phyloP scores from a whole-genome alignment of 2,888 invertebrate species.

The Plagodis dolabraria region DNA sequence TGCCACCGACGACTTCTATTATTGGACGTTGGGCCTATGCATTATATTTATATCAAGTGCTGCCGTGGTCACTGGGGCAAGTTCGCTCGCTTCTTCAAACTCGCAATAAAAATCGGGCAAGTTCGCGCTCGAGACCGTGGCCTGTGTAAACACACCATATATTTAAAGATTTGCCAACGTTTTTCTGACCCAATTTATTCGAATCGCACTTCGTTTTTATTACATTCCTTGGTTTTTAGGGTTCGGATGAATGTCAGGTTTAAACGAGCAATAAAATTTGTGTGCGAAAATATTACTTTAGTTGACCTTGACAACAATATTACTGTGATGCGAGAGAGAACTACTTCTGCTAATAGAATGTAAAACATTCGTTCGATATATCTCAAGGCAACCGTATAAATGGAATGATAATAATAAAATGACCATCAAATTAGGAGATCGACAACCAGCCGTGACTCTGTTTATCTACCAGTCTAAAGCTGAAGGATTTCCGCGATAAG shows the following conservation, averaged over 20 bases:
- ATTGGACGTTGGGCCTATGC: slow-evolving; percentile 60
- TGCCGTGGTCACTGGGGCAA: slow-evolving; percentile 77
- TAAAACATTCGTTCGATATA: slow-evolving; percentile 52
- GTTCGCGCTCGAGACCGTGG: slow-evolving; percentile 75
- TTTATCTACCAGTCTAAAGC: slow-evolving; percentile 64
- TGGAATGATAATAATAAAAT: slow-evolving; percentile 62
- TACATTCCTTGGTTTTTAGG: slow-evolving; percentile 15
- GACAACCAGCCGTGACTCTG: slow-evolving; percentile 81
- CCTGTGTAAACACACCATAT: slow-evolving; percentile 55
- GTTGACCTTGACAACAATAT: slow-evolving; percentile 16
- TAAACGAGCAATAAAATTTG: slow-evolving; percentile 25
- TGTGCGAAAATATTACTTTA: slow-evolving; percentile 11
- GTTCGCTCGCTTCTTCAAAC: slow-evolving; percentile 77
- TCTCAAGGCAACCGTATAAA: slow-evolving; percentile 53
- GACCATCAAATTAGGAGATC: slow-evolving; percentile 81
- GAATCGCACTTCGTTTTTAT: slow-evolving; percentile 29
- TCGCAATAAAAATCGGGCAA: slow-evolving; percentile 78
- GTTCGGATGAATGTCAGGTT: slow-evolving; percentile 30
- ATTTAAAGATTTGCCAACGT: slow-evolving; percentile 44
- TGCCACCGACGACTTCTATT: slow-evolving; percentile 61
- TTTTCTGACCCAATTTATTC: slow-evolving; percentile 34
- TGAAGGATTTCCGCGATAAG: slow-evolving; percentile 76
- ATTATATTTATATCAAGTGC: slow-evolving; percentile 75
- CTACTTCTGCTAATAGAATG: slow-evolving; percentile 21
- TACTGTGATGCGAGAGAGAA: slow-evolving; percentile 17